Evolutionary conservation across 2,888 invertebrate genomes (phyloP), one percentile per base, ranked within the genome.

Genomic region (Agelastica alni): DNA sequence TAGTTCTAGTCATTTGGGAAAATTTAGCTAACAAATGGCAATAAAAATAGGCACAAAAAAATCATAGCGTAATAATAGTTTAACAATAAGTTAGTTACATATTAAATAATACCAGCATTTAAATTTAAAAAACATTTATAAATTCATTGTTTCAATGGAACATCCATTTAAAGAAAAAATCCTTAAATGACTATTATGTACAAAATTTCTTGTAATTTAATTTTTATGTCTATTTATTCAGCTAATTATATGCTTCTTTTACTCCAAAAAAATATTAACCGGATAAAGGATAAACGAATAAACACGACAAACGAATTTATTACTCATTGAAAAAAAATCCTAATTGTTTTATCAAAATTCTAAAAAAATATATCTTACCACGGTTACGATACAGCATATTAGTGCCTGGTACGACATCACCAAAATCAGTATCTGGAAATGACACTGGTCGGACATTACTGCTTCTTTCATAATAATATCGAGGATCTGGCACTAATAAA

Each of bases 401-500:
- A 37, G 69, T 63, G 65, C 70, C 72, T 56, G 68, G 62, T 42
- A 59, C 65, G 44, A 68, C 66, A 52, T 69, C 65, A 53, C 68
- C 69, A 57, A 72, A 70, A 64, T 71, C 73, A 32, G 68, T 63
- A 51, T 67, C 65, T 20, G 73, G 70, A 60, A 70, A 69, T 43
- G 72, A 65, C 12, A 69, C 68, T 10, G 72, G 71, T 34, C 69
- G 68, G 32, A 71, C 61, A 49, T 73, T 67, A 56, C 74, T 73
- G 47, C 71, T 71, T 57, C 83, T 73, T 78, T 83, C 75, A 79
- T 86, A 80, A 80, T 85, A 86, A 72, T 85, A 85, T 67, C 86
- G 83, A 37, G 81, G 77, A 69, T 87, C 86, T 5, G 87, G 87
- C 43, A 87, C 85, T 58, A 88, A 79, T 41, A 91, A 79, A 76